Percentiles rank a stretch among this genome's conserved stretches.
phyloP scores from a whole-genome alignment of 92 coral and sea anemone species.

The Muricea muricata region DNA sequence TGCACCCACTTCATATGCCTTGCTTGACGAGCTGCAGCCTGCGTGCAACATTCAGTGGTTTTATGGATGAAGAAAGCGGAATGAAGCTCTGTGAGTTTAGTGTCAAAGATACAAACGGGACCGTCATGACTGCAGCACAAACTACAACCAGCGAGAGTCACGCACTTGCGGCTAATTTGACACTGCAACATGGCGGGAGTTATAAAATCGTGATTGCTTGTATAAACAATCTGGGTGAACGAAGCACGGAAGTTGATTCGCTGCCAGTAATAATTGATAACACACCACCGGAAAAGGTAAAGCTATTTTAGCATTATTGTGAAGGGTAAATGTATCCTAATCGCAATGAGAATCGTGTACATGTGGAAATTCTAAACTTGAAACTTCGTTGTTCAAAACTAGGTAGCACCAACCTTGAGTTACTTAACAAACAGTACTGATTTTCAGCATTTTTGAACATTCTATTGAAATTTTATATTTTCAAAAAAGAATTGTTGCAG shows the following conservation, averaged over 20 bases:
- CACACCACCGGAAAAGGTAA: slow-evolving; percentile 88
- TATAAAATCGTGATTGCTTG: slow-evolving; percentile 76
- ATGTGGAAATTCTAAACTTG: too few relatives aligned
- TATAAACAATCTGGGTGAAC: slow-evolving; percentile 71
- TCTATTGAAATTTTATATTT: too few relatives aligned
- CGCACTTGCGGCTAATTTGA: slow-evolving; percentile 53
- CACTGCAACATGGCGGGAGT: slow-evolving; percentile 68
- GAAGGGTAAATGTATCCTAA: too few relatives aligned
- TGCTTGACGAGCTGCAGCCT: slow-evolving; percentile 74
- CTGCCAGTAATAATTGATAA: slow-evolving; percentile 74
- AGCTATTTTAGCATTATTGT: neutral
- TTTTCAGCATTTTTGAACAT: too few relatives aligned
- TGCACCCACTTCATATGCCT: slow-evolving; percentile 48
- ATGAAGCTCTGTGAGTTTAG: slow-evolving; percentile 70
- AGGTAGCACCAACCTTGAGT: too few relatives aligned
- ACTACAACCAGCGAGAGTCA: slow-evolving; percentile 38
- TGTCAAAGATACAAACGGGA: slow-evolving; percentile 51
- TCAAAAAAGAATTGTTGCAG: too few relatives aligned
- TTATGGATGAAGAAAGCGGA: slow-evolving; percentile 82
- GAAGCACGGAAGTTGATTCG: slow-evolving; percentile 49
- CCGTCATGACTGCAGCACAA: slow-evolving; percentile 41
- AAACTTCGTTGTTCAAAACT: too few relatives aligned
- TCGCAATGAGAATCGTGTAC: too few relatives aligned
- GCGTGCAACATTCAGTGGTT: slow-evolving; percentile 63
- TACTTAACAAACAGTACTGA: too few relatives aligned